These are phyloP conservation scores for Cyprinodon variegatus DNA, from an alignment of 2,113 vertebrate species.

Conservation along the genomic window DNA sequence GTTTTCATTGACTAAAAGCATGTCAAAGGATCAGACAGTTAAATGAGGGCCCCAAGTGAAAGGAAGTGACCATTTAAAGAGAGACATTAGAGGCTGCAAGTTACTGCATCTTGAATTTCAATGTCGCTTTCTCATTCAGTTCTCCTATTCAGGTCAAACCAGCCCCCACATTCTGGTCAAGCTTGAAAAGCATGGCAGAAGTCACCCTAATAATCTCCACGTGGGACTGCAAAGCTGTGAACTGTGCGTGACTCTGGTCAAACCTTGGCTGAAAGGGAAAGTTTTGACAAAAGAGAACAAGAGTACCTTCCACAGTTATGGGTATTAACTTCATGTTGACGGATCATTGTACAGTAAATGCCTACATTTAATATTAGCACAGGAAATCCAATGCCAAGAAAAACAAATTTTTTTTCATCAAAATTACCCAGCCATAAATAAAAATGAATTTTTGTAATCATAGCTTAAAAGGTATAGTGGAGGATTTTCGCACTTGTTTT, in stretches of 20 bases:
- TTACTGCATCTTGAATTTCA: conserved; percentile 70
- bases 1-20: conserved; percentile 44
- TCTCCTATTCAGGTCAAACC: conserved; percentile 60
- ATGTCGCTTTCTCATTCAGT: conserved; percentile 56
- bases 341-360: not conserved
- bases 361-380: not conserved
- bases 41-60: conserved; percentile 41
- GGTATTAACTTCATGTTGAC: not conserved
- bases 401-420: too few species aligned
- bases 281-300: conserved; percentile 5
- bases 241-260: conserved; percentile 40
- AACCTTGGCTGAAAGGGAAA: conserved; percentile 31
- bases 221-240: conserved; percentile 44
- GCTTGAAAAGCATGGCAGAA: conserved; percentile 62
- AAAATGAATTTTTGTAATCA: too few species aligned
- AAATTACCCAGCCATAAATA: too few species aligned
- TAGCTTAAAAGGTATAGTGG: too few species aligned
- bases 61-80: conserved; percentile 69
- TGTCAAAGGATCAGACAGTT: conserved; percentile 52
- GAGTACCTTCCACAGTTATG: not conserved
- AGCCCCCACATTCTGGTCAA: conserved; percentile 55
- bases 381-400: too few species aligned
- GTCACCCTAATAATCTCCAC: conserved; percentile 58
- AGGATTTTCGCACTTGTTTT: too few species aligned
- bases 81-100: conserved; percentile 61